phyloP scores from a whole-genome alignment of 2,888 invertebrate genomes.

The Pristionchus fissidentatus region DNA sequence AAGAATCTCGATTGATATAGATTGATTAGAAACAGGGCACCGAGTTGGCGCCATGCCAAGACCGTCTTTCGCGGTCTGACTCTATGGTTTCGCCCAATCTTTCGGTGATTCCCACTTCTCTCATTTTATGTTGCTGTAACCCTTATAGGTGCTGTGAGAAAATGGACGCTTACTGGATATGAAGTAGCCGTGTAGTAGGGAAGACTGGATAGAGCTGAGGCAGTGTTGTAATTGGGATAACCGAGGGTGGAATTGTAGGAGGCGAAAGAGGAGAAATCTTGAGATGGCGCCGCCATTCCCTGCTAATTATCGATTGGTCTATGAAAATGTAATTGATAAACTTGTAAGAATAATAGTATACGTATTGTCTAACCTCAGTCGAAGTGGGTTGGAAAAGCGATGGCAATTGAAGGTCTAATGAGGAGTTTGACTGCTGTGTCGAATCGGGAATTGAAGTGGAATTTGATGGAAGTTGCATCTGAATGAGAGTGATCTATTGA shows the following conservation, averaged over 20 bases:
- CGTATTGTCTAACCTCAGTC: neutral
- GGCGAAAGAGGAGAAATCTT: neutral
- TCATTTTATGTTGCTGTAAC: too few species aligned
- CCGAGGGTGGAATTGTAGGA: neutral
- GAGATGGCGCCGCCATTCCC: neutral
- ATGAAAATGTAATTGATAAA: neutral
- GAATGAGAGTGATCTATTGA: neutral
- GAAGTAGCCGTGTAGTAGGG: slow-evolving; percentile 6
- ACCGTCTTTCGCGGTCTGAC: too few species aligned
- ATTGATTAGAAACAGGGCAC: too few species aligned
- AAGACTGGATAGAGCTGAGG: neutral
- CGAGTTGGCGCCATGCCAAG: too few species aligned
- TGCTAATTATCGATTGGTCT: neutral
- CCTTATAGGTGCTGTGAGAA: neutral
- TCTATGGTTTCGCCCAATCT: too few species aligned
- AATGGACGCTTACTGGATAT: slow-evolving; percentile 3
- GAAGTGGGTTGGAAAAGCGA: neutral
- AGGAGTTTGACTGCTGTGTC: neutral
- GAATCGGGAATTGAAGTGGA: neutral
- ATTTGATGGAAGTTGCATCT: slow-evolving; percentile 16
- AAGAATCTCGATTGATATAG: neutral
- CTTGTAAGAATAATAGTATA: neutral
- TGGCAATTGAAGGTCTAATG: neutral
- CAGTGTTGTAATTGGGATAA: slow-evolving; percentile 1
- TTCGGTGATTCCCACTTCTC: too few species aligned